Evolutionary conservation across 2,113 vertebrate species (phyloP).

Genomic region (Petaurus breviceps): DNA sequence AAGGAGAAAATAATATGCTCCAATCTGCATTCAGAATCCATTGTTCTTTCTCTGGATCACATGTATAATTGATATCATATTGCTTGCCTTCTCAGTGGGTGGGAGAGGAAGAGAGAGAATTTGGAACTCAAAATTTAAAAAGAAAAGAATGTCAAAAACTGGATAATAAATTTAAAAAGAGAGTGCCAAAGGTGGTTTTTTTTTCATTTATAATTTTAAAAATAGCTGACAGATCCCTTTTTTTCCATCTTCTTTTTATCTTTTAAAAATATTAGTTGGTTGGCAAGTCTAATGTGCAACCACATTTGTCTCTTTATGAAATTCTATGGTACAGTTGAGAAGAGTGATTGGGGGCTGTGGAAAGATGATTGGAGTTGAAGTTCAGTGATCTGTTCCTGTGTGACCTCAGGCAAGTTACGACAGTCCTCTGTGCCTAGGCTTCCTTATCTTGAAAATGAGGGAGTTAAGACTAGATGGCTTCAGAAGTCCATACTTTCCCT

Average conservation of each 20-base stretch:
- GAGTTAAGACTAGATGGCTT: background rate
- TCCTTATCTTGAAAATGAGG: background rate
- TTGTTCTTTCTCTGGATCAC: too few species aligned
- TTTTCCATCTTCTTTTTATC: background rate
- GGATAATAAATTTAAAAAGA: background rate
- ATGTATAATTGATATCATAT: background rate
- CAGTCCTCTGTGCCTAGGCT: background rate
- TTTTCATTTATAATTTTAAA: background rate
- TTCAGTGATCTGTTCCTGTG: background rate
- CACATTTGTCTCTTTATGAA: background rate
- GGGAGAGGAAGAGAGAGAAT: background rate
- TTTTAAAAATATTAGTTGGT: background rate
- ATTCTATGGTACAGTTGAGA: background rate
- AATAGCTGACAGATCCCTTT: too few species aligned
- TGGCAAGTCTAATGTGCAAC: background rate
- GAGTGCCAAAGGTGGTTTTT: background rate
- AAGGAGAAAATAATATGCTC: too few species aligned
- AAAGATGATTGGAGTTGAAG: background rate
- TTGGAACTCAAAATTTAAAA: background rate
- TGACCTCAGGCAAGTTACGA: background rate
- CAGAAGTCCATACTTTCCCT: background rate
- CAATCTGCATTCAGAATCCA: too few species aligned
- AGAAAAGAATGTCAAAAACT: background rate
- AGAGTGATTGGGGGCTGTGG: background rate
- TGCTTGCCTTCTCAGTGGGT: background rate